Conservation (phyloP, 1,140 invertebrate species). For the Atta colombica region DNA sequence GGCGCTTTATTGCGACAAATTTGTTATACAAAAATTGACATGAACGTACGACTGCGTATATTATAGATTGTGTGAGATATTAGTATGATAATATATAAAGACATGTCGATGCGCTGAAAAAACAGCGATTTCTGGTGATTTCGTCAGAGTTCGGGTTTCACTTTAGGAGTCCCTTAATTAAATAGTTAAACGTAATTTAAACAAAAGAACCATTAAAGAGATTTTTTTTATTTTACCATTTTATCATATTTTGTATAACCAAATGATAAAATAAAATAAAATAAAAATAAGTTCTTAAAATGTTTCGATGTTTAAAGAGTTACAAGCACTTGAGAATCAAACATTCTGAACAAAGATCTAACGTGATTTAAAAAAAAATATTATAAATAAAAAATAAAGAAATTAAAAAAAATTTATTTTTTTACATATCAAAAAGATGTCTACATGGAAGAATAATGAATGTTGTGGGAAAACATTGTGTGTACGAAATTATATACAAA, state of each 20-base stretch:
- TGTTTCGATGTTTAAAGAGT: neutral
- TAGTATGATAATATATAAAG: too few species aligned
- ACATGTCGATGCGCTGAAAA: too few species aligned
- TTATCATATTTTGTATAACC: neutral
- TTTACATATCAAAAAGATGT: neutral
- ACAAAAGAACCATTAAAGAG: neutral
- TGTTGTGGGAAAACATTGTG: too few species aligned
- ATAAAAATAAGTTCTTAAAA: neutral
- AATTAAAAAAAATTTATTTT: neutral
- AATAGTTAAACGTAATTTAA: neutral
- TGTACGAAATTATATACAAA: neutral
- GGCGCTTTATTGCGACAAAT: too few species aligned
- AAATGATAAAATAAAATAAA: too few species aligned
- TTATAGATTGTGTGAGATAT: too few species aligned
- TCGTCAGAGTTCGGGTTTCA: too few species aligned
- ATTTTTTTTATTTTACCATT: neutral
- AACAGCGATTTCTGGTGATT: too few species aligned
- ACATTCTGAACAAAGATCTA: neutral
- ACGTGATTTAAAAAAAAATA: neutral
- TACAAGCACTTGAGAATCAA: neutral
- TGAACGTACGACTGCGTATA: too few species aligned
- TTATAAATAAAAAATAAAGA: neutral
- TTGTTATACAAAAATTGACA: too few species aligned
- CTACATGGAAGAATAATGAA: neutral
- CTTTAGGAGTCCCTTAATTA: neutral